A percentile compares a stretch with the other conserved stretches of the same genome.
Conservation (phyloP, 1,140 invertebrate genomes). For the Bicyclus anynana region DNA sequence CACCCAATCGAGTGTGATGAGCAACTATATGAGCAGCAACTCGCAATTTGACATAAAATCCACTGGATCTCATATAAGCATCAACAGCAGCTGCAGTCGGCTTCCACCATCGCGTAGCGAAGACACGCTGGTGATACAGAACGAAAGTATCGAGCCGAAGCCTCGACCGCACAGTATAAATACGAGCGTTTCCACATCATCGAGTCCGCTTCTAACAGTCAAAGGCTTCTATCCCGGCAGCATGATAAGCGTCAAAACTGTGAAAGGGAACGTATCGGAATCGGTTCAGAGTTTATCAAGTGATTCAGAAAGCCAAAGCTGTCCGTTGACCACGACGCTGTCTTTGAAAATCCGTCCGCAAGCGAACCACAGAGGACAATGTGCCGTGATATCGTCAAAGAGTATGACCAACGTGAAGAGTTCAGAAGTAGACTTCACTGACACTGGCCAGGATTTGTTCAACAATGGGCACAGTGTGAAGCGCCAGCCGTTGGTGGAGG, state of each 20-base stretch:
- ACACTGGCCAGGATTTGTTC: slow-evolving; percentile 65
- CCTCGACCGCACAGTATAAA: slow-evolving; percentile 72
- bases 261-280: slow-evolving; percentile 67
- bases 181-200: slow-evolving; percentile 80
- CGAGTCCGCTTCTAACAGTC: slow-evolving; percentile 81
- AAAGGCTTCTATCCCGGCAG: slow-evolving; percentile 79
- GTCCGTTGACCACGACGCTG: slow-evolving; percentile 63
- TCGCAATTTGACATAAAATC: slow-evolving; percentile 68
- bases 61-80: slow-evolving; percentile 47
- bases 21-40: slow-evolving; percentile 70
- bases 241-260: slow-evolving; percentile 79
- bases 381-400: slow-evolving; percentile 73
- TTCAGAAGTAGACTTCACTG: slow-evolving; percentile 58
- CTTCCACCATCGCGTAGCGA: slow-evolving; percentile 87
- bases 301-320: slow-evolving; percentile 79
- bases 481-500: slow-evolving; percentile 55
- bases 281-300: slow-evolving; percentile 82
- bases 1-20: slow-evolving; percentile 70
- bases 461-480: slow-evolving; percentile 47
- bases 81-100: slow-evolving; percentile 66
- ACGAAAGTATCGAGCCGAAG: slow-evolving; percentile 75
- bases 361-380: slow-evolving; percentile 49
- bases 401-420: slow-evolving; percentile 78
- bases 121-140: slow-evolving; percentile 82
- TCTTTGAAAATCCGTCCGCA: slow-evolving; percentile 75